Evolutionary conservation across 2,888 invertebrate genomes (phyloP).

Genomic region (Acleris sparsana): DNA sequence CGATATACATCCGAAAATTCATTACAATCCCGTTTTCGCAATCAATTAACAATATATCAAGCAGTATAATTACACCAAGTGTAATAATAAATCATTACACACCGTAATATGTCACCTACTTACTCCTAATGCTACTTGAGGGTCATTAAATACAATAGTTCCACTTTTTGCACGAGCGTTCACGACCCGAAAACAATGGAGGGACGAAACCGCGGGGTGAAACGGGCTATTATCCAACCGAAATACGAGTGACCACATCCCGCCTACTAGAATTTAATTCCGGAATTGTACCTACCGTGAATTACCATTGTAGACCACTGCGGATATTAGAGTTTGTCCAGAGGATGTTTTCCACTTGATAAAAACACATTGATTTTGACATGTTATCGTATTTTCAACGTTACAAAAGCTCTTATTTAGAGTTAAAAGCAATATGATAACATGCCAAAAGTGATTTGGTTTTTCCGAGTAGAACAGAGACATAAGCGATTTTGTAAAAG

Average conservation of each 20-base stretch:
- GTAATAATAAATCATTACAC: neutral
- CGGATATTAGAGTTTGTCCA: too few species aligned
- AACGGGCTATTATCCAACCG: conserved; percentile 16
- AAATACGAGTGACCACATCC: conserved; percentile 12
- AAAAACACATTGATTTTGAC: too few species aligned
- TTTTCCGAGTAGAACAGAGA: too few species aligned
- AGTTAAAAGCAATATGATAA: too few species aligned
- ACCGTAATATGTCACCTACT: neutral
- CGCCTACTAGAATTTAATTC: conserved; percentile 10
- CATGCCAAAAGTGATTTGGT: too few species aligned
- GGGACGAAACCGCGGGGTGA: conserved; percentile 15
- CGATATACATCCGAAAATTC: too few species aligned
- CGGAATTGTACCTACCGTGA: neutral
- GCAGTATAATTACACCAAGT: neutral
- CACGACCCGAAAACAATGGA: conserved; percentile 18
- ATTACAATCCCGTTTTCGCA: too few species aligned
- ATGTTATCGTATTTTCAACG: too few species aligned
- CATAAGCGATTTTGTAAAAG: too few species aligned
- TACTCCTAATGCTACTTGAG: neutral
- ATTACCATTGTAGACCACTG: neutral
- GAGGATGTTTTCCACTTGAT: too few species aligned
- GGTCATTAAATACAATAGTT: conserved; percentile 4
- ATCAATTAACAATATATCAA: too few species aligned
- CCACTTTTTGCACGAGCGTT: conserved; percentile 2
- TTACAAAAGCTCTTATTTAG: too few species aligned